Conservation (phyloP, 2,113 vertebrate species). For the Syngnathus floridae region DNA sequence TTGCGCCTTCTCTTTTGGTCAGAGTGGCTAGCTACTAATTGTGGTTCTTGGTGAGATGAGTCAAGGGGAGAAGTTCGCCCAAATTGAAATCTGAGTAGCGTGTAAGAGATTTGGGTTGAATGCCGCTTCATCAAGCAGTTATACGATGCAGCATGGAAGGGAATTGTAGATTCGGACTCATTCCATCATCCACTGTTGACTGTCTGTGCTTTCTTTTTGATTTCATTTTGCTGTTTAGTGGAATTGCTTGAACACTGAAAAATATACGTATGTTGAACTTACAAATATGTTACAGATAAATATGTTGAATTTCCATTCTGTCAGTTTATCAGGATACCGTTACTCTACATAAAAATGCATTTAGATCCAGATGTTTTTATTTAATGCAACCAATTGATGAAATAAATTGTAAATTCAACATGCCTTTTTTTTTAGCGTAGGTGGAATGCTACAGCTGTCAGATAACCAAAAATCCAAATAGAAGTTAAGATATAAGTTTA, state of each 20-base stretch:
- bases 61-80: slow-evolving; percentile 52
- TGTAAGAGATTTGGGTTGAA: slow-evolving; percentile 61
- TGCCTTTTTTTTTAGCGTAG: too few species aligned
- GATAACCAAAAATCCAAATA: slow-evolving; percentile 12
- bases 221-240: slow-evolving; percentile 40
- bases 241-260: slow-evolving; percentile 4
- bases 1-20: slow-evolving; percentile 57
- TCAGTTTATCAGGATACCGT: too few species aligned
- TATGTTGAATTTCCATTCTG: too few species aligned
- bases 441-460: not conserved
- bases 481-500: slow-evolving; percentile 3
- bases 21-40: slow-evolving; percentile 70
- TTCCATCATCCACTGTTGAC: slow-evolving; percentile 52
- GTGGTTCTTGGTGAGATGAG: slow-evolving; percentile 63
- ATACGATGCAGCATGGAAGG: slow-evolving; percentile 46
- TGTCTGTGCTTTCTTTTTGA: slow-evolving; percentile 23
- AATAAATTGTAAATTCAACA: too few species aligned
- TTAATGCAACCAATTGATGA: too few species aligned
- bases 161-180: slow-evolving; percentile 36
- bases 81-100: slow-evolving; percentile 74
- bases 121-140: slow-evolving; percentile 41
- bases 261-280: too few species aligned
- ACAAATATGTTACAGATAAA: too few species aligned
- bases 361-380: too few species aligned
- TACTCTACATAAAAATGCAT: too few species aligned